Conservation (phyloP, 2,888 invertebrate species). For the Candidula unifasciata region DNA sequence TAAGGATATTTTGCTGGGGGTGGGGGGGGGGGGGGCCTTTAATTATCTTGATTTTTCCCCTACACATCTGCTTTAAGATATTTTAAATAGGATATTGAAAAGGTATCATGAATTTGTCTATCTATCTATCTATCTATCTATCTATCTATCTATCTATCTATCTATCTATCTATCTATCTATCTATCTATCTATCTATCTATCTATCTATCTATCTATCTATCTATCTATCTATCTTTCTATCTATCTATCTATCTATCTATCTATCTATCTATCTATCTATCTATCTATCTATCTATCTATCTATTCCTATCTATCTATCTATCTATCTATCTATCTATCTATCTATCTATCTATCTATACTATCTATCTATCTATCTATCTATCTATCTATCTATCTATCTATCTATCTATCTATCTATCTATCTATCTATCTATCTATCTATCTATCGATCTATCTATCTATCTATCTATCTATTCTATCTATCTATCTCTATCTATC, state of each 20-base stretch:
- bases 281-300: conserved; percentile 15
- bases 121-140: conserved; percentile 15
- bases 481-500: too few species aligned
- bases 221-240: conserved; percentile 6
- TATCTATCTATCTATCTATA: too few species aligned
- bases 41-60: too few species aligned
- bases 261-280: conserved; percentile 13
- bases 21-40: too few species aligned
- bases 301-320: neutral
- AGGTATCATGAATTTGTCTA: too few species aligned
- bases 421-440: too few species aligned
- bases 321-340: neutral
- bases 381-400: neutral
- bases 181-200: conserved; percentile 15
- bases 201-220: conserved; percentile 15
- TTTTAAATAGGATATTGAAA: too few species aligned
- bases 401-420: too few species aligned
- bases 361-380: conserved; percentile 11
- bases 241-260: conserved; percentile 13
- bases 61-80: too few species aligned
- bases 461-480: too few species aligned
- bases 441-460: too few species aligned
- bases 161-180: conserved; percentile 15
- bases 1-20: too few species aligned
- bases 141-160: conserved; percentile 15